These are phyloP conservation scores for Apogon hyalosoma DNA, from an alignment of 2,797 vertebrate genomes.

Conservation along the genomic window DNA sequence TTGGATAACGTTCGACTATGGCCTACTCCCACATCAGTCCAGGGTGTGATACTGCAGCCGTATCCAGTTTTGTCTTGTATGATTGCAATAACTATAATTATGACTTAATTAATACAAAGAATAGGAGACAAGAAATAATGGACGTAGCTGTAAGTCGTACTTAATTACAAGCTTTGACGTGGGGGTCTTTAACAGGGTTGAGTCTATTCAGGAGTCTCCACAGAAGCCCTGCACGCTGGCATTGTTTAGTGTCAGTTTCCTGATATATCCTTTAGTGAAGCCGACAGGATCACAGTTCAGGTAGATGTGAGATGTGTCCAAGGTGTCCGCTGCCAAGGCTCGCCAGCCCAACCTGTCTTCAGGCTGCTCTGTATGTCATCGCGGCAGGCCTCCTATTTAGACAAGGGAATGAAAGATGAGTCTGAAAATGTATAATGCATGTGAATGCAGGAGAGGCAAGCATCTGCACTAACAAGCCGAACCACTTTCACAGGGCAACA, in stretches of 20 bases:
- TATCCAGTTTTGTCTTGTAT: constrained; percentile 4
- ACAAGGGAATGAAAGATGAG: constrained; percentile 71
- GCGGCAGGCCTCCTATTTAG: constrained; percentile 70
- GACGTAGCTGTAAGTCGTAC: background rate
- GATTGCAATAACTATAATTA: constrained; percentile 8
- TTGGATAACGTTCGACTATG: constrained; percentile 37
- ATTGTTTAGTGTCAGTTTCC: constrained; percentile 20
- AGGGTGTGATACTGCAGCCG: constrained; percentile 16
- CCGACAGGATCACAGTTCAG: constrained; percentile 68
- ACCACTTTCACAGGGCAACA: constrained; percentile 47
- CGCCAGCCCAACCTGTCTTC: constrained; percentile 63
- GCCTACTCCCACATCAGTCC: constrained; percentile 30
- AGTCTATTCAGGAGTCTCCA: background rate
- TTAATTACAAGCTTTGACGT: background rate
- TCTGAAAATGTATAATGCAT: constrained; percentile 74
- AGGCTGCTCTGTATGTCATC: constrained; percentile 57
- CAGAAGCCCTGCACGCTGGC: constrained; percentile 8
- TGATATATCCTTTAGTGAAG: constrained; percentile 43
- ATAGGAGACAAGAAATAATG: background rate
- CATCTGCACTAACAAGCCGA: constrained; percentile 67
- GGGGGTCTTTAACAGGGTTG: background rate
- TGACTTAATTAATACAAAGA: background rate
- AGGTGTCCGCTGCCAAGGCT: constrained; percentile 67
- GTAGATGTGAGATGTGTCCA: constrained; percentile 67
- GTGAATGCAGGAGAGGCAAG: constrained; percentile 59